Conservation (phyloP, 2,888 invertebrate genomes). For the Tuberolachnus salignus region DNA sequence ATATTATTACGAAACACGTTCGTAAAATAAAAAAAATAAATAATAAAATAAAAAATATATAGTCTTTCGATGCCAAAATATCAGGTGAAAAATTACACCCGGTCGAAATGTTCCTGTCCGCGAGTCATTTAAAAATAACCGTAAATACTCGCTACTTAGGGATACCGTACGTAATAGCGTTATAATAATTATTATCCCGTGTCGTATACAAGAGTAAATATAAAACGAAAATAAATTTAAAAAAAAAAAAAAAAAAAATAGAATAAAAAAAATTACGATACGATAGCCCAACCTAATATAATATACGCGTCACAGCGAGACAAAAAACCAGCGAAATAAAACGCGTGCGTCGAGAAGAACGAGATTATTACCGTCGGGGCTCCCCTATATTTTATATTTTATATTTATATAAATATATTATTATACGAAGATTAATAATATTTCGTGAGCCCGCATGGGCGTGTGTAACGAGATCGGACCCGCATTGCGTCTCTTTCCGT, state of each 20-base stretch:
- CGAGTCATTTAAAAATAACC: slow-evolving; percentile 51
- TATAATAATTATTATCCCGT: neutral
- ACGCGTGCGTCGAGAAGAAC: neutral
- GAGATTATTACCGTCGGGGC: slow-evolving; percentile 21
- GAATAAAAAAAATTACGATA: neutral
- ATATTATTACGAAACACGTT: slow-evolving; percentile 35
- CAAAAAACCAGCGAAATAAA: slow-evolving; percentile 25
- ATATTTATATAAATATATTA: too few relatives aligned
- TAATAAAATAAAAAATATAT: too few relatives aligned
- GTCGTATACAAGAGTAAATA: neutral
- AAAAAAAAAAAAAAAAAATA: too few relatives aligned
- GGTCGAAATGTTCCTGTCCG: slow-evolving; percentile 55
- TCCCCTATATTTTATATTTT: too few relatives aligned
- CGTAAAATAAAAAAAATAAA: slow-evolving; percentile 51
- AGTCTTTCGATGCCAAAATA: slow-evolving; percentile 53
- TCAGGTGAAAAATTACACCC: slow-evolving; percentile 55
- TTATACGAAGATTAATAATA: slow-evolving; percentile 32
- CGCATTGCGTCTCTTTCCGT: slow-evolving; percentile 43
- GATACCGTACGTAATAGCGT: neutral
- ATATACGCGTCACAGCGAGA: neutral
- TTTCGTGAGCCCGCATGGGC: slow-evolving; percentile 52
- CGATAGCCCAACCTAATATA: too few relatives aligned
- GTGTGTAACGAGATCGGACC: slow-evolving; percentile 51
- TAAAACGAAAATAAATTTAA: neutral
- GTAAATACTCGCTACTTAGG: slow-evolving; percentile 34